Conservation (phyloP, 2,888 invertebrate species). For the Carpatolechia fugitivella region DNA sequence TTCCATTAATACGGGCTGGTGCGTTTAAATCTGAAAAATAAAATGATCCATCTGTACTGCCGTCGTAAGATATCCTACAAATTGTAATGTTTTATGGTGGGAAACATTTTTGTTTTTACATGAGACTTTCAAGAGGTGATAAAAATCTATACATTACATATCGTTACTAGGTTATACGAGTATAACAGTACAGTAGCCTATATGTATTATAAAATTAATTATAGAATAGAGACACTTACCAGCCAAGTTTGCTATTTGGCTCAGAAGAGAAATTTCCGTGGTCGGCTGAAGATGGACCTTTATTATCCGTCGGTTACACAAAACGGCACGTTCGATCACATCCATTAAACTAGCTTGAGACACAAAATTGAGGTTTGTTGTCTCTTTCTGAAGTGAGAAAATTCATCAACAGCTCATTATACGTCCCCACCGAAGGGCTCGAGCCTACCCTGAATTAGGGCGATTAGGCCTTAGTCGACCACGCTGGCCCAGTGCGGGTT, state of each 20-base stretch:
- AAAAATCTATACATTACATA: too few relatives aligned
- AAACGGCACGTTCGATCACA: neutral
- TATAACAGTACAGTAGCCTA: too few relatives aligned
- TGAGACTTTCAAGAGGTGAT: too few relatives aligned
- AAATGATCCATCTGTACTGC: too few relatives aligned
- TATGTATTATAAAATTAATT: too few relatives aligned
- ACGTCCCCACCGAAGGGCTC: too few relatives aligned
- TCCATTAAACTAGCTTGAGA: neutral
- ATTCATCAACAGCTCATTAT: neutral
- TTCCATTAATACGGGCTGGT: neutral
- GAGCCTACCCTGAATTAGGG: too few relatives aligned
- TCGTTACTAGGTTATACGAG: too few relatives aligned
- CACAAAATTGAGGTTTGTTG: neutral
- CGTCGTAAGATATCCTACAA: too few relatives aligned
- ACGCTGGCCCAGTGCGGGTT: too few relatives aligned
- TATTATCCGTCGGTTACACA: neutral
- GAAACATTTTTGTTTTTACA: slow-evolving; percentile 16
- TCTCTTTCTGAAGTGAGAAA: neutral
- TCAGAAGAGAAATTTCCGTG: neutral
- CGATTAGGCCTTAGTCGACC: too few relatives aligned
- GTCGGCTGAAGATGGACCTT: neutral
- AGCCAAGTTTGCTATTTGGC: neutral
- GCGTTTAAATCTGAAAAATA: slow-evolving; percentile 13
- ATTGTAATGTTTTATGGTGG: slow-evolving; percentile 5
- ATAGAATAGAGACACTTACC: too few relatives aligned